Percentiles rank a stretch among this genome's conserved stretches.
These are phyloP conservation scores for Apodemus speciosus DNA, from an alignment of 2,113 vertebrate genomes.

Conservation along the genomic window DNA sequence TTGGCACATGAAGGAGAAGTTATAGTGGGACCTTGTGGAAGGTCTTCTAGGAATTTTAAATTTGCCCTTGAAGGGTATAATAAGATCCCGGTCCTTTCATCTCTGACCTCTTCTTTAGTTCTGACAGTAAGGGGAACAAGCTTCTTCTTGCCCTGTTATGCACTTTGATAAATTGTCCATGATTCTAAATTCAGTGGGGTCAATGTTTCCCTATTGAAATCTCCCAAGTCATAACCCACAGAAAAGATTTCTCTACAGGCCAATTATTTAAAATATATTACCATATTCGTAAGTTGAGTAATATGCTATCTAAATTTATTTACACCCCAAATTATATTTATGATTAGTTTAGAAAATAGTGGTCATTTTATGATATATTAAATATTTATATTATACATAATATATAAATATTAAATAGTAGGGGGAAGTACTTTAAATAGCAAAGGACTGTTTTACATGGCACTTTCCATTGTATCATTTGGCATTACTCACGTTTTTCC, in stretches of 20 bases:
- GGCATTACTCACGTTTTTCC: not conserved
- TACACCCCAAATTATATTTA: not conserved
- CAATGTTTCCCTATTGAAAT: not conserved
- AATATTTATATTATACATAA: not conserved
- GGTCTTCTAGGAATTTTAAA: no score
- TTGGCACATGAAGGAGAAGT: not conserved
- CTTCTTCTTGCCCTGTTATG: not conserved
- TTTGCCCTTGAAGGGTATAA: not conserved
- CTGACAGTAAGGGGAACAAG: not conserved
- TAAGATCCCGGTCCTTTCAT: no score
- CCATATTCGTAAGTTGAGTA: not conserved
- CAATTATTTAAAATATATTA: no score
- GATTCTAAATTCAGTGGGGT: not conserved
- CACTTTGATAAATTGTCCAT: not conserved
- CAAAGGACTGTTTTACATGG: not conserved
- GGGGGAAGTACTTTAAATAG: not conserved
- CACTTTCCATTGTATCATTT: not conserved
- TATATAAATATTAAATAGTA: not conserved
- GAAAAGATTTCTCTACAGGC: not conserved
- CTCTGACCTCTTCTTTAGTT: not conserved
- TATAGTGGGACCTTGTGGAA: no score
- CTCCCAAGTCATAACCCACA: not conserved
- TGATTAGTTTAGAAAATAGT: not conserved
- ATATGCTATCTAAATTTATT: not conserved
- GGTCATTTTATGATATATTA: not conserved